Evolutionary conservation across 2,888 invertebrate species (phyloP).

Genomic region (Eubasilissa splendida): DNA sequence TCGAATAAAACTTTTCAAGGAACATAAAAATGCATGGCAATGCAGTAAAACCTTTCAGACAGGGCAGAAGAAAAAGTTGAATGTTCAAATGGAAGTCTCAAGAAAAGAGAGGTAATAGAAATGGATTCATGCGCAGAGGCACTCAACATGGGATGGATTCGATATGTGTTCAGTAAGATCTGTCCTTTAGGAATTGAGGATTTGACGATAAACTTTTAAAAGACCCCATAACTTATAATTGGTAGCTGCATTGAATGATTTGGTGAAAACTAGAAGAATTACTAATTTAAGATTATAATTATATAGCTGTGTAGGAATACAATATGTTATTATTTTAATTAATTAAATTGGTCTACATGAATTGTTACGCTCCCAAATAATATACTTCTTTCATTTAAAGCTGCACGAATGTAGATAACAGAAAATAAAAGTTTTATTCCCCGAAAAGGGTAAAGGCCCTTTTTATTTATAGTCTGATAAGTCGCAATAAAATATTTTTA

Average conservation of each 20-base stretch:
- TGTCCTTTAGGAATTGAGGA: conserved; percentile 4
- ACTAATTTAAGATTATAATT: too few relatives aligned
- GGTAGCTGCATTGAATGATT: too few relatives aligned
- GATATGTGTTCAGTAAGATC: conserved; percentile 37
- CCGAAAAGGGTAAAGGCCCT: neutral
- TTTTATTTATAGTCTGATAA: conserved; percentile 29
- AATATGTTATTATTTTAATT: too few relatives aligned
- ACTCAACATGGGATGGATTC: conserved; percentile 46
- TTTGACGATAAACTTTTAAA: neutral
- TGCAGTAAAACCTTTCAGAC: conserved; percentile 36
- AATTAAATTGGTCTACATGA: too few relatives aligned
- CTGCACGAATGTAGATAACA: neutral
- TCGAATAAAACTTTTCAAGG: conserved; percentile 20
- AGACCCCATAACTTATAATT: too few relatives aligned
- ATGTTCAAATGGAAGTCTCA: conserved; percentile 17
- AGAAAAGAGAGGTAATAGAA: conserved; percentile 40
- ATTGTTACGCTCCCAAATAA: too few relatives aligned
- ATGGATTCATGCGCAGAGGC: conserved; percentile 49
- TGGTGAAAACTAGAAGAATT: too few relatives aligned
- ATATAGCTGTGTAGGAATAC: too few relatives aligned
- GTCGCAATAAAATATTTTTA: conserved; percentile 39
- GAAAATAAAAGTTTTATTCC: conserved; percentile 3
- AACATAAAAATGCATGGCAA: conserved; percentile 33
- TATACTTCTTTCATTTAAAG: neutral
- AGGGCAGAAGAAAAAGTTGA: conserved; percentile 27